Evolutionary conservation across 2,888 invertebrate genomes (phyloP).

Genomic region (Tolmerus cingulatus): DNA sequence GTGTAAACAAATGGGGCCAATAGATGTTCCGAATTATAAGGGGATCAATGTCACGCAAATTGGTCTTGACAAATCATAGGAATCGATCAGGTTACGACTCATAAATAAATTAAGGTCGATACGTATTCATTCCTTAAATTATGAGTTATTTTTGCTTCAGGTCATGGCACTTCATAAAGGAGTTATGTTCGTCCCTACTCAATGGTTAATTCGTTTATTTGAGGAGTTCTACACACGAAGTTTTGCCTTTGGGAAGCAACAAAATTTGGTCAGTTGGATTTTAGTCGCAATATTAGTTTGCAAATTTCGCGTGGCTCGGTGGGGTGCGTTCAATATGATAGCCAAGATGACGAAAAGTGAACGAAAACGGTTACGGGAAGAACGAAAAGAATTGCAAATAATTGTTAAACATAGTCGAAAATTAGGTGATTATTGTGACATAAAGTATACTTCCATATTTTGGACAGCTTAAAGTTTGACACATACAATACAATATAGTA

Average conservation of each 20-base stretch:
- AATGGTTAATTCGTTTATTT: background rate
- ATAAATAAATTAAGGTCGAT: conserved; percentile 23
- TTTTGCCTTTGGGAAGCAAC: background rate
- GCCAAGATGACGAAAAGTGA: conserved; percentile 1
- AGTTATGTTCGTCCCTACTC: background rate
- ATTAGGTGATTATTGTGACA: background rate
- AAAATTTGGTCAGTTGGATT: background rate
- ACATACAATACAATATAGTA: too few relatives aligned
- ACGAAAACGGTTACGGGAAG: conserved; percentile 27
- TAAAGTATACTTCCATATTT: too few relatives aligned
- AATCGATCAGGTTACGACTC: conserved; percentile 14
- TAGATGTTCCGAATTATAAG: background rate
- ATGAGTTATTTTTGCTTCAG: conserved; percentile 16
- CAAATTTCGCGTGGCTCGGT: background rate
- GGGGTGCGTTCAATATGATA: background rate
- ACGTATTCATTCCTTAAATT: background rate
- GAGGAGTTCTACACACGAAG: background rate
- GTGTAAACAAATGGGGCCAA: background rate
- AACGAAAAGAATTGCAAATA: conserved; percentile 38
- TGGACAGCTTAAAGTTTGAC: too few relatives aligned
- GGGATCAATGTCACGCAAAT: conserved; percentile 28
- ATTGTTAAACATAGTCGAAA: conserved; percentile 33
- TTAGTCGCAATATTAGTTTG: background rate
- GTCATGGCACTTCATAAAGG: conserved; percentile 8
- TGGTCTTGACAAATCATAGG: conserved; percentile 11